Base-by-base conservation (phyloP, 2,113 vertebrate species). In the Tauraco erythrolophus region DNA sequence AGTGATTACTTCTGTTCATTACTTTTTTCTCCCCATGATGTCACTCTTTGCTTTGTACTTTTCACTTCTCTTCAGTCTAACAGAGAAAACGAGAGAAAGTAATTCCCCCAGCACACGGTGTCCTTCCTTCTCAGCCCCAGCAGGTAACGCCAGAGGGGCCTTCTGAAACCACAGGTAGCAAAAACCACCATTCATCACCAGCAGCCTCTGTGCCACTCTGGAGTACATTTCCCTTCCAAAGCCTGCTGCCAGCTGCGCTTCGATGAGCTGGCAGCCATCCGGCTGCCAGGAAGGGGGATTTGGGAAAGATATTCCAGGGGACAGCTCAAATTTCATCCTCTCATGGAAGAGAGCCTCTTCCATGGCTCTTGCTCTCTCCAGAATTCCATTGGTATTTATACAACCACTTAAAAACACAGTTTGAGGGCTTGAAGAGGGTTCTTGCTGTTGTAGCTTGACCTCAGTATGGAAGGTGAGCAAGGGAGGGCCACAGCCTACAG, bases 281-380 rank as follows among this genome's bases (percentile, higher is more conserved):
- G 2, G 51, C 57, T 81, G 61, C 53, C 8, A 0, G 7, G 33
- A 31, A 68, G 8, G 4, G 14, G 33, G 14, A 80, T 14, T 53
- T 53, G 54, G 62, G 37, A 56, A 64, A 56, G 13, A 25, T 41
- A 54, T 41, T 58, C 27, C 66, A 86, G 14, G 25, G 30, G 24
- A 66, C 14, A 72, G n/a, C 46, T 92, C 37, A 45, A 53, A 69
- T 19, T 77, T 81, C n/a, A 66, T 54, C 54, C 19, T 41, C 37
- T 53, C 12, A 2, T 7, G 7, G 37, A 53, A 43, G 12, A 43
- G 41, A 43, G 41, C 41, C 41, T 43, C 6, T 62, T 50, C n/a
- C 13, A 33, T 0, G 0, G 13, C 35, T 68, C 7, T 76, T 1
- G 1, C 14, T 19, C 0, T 1, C 11, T 25, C 18, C 23, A 54